Evolutionary conservation across 2,888 invertebrate genomes (phyloP).

Genomic region (Empis stercorea): DNA sequence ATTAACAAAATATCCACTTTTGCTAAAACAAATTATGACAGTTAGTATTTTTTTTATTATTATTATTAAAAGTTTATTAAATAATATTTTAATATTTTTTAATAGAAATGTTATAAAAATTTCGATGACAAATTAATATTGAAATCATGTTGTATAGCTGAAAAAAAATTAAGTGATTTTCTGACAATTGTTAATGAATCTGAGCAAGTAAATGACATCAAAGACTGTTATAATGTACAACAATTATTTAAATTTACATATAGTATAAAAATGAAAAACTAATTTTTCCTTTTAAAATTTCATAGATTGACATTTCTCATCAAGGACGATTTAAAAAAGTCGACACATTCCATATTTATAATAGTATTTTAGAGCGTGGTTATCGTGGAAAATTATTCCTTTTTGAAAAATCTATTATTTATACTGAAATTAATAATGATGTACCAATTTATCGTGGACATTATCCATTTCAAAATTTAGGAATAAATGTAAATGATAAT

Average conservation of each 20-base stretch:
- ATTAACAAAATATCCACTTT: slow-evolving; percentile 31
- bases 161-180: slow-evolving; percentile 30
- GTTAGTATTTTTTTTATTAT: slow-evolving; percentile 16
- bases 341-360: slow-evolving; percentile 29
- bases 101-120: slow-evolving; percentile 29
- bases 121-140: slow-evolving; percentile 31
- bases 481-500: slow-evolving; percentile 26
- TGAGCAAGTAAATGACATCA: slow-evolving; percentile 30
- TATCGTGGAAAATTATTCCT: slow-evolving; percentile 33
- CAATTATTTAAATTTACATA: not conserved
- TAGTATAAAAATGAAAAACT: not conserved
- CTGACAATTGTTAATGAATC: slow-evolving; percentile 33
- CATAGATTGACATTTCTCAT: slow-evolving; percentile 33
- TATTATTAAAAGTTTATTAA: too few species aligned
- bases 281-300: not conserved
- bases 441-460: slow-evolving; percentile 30
- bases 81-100: not conserved
- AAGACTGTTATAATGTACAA: slow-evolving; percentile 28
- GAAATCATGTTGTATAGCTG: slow-evolving; percentile 32
- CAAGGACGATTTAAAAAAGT: slow-evolving; percentile 35
- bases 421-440: slow-evolving; percentile 33
- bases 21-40: slow-evolving; percentile 31
- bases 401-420: slow-evolving; percentile 34
- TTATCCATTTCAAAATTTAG: slow-evolving; percentile 32
- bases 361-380: slow-evolving; percentile 25